Conservation (phyloP, 2,888 invertebrate genomes). For the Philaethria dido region DNA sequence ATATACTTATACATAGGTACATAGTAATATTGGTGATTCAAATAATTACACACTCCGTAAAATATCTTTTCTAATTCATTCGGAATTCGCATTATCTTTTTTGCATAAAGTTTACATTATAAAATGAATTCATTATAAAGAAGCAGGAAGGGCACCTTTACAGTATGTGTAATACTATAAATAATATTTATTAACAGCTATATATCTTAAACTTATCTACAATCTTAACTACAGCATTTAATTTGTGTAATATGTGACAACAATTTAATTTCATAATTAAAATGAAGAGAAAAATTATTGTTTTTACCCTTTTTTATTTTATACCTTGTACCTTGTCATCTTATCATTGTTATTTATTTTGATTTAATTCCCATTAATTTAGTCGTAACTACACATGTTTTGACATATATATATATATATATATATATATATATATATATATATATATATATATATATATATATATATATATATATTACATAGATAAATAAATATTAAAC, state of each 20-base stretch:
- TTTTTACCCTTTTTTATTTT: constrained; percentile 11
- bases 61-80: constrained; percentile 52
- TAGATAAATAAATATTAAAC: too few relatives aligned
- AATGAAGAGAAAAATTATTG: constrained; percentile 12
- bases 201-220: constrained; percentile 41
- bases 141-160: constrained; percentile 50
- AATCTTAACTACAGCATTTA: constrained; percentile 41
- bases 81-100: constrained; percentile 58
- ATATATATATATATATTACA: too few relatives aligned
- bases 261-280: constrained; percentile 26
- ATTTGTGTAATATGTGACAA: constrained; percentile 38
- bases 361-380: background rate
- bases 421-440: too few relatives aligned
- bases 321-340: background rate
- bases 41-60: constrained; percentile 25
- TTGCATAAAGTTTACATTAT: constrained; percentile 62
- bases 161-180: constrained; percentile 44
- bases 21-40: constrained; percentile 29
- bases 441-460: too few relatives aligned
- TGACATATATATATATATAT: too few relatives aligned
- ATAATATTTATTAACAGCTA: constrained; percentile 41
- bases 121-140: constrained; percentile 45
- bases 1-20: too few relatives aligned
- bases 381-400: too few relatives aligned
- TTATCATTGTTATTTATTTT: background rate